A percentile compares a stretch with the other conserved stretches of the same genome.
Conservation (phyloP, 2,113 vertebrate species). For the Lates calcarifer region DNA sequence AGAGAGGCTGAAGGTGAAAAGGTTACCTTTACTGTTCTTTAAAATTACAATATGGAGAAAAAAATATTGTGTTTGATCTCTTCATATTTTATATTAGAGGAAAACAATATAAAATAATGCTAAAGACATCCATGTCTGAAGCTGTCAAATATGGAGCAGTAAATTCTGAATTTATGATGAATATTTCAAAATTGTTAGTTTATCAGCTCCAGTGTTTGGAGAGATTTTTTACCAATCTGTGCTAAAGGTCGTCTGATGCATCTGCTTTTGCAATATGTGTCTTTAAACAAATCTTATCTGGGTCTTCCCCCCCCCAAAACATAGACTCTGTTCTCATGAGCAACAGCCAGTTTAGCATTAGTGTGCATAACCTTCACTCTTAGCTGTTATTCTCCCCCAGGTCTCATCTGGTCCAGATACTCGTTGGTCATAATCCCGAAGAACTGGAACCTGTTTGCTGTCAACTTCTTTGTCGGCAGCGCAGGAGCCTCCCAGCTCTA, state of each 20-base stretch:
- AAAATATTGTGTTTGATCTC: neutral
- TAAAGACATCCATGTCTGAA: neutral
- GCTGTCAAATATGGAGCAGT: neutral
- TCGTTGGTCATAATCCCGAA: conserved; percentile 98
- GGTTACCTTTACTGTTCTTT: neutral
- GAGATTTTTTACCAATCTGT: conserved; percentile 15
- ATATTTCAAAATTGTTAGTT: neutral
- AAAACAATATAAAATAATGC: neutral
- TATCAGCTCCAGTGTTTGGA: neutral
- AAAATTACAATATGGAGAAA: neutral
- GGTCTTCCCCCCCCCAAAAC: conserved; percentile 35
- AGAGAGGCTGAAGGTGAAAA: neutral
- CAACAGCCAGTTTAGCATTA: neutral
- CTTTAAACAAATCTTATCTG: conserved; percentile 68
- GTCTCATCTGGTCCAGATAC: conserved; percentile 98
- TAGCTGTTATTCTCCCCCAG: conserved; percentile 74
- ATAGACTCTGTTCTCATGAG: conserved; percentile 44
- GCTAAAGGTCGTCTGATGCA: conserved; percentile 43
- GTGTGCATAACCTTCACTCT: conserved; percentile 35
- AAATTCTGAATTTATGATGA: neutral
- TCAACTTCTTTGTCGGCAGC: conserved; percentile 96
- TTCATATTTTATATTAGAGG: no score
- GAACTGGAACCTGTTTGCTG: conserved; percentile 97
- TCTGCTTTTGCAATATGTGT: conserved; percentile 50
- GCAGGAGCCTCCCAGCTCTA: conserved; percentile 93